Evolutionary conservation across 2,113 vertebrate species (phyloP), one percentile per base, ranked within the genome.

Genomic region (Sarotherodon lohbergeri): DNA sequence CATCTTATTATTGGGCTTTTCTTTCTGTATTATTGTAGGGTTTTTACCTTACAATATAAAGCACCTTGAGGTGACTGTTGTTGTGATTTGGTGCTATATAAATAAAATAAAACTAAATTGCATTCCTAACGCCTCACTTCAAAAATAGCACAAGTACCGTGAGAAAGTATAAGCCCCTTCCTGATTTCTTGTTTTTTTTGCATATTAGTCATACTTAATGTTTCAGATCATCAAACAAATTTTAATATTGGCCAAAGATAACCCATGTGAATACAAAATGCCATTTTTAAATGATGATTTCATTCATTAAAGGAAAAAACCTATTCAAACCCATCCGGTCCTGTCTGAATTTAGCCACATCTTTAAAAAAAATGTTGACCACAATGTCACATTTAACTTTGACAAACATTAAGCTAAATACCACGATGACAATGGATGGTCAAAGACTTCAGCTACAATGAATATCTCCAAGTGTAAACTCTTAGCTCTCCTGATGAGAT

Each of bases 341-440:
- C 39, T 4, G 2, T 27, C 39, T 46, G 22, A 73, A 17, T 83
- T 59, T 17, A 82, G 83, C 14, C 19, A 50, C 29, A 41, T 63
- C 19, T 48, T n/a, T 52, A 36, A 19, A 83, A n/a, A 76, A 29
- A 29, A 17, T 3, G 46, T 50, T 78, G 71, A 43, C 71, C 54
- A 86, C 89, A 88, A 43, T 50, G 55, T 87, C 81, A 59, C 56
- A 79, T 87, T 91, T 91, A 87, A 94, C 84, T 84, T 63, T 91
- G 80, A 92, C 73, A 85, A 84, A 89, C 84, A 87, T 84, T 83
- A 80, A 76, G 66, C 85, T 88, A 95, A 95, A 94, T 91, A 92
- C 81, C 93, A 94, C 80, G 32, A 81, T 88, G 88, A 87, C 85
- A 89, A 91, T 88, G 68, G 83, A 91, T 63, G 63, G 56, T 80